These are phyloP conservation scores for Eudemis profundana DNA, from an alignment of 2,888 invertebrate genomes.

Conservation along the genomic window DNA sequence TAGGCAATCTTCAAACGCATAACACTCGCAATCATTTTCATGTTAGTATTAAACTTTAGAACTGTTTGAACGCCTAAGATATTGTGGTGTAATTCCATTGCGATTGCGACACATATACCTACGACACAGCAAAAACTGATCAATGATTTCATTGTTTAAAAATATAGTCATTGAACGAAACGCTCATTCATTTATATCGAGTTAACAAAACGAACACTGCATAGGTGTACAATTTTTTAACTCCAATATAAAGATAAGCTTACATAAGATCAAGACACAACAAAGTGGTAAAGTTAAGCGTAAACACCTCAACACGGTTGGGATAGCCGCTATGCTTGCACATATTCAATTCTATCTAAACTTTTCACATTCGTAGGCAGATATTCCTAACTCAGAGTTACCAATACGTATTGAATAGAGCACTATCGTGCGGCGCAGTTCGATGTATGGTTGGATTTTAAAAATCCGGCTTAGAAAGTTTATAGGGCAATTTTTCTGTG, in stretches of 20 bases:
- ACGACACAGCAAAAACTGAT: constrained; percentile 16
- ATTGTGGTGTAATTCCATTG: background rate
- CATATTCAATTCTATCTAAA: constrained; percentile 28
- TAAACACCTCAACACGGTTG: background rate
- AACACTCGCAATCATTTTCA: no score
- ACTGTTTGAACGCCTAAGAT: background rate
- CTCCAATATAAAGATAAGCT: no score
- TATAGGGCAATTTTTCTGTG: no score
- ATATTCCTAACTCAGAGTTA: constrained; percentile 15
- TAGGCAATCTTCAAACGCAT: background rate
- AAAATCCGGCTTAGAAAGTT: background rate
- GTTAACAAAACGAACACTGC: constrained; percentile 30
- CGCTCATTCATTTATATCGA: constrained; percentile 23
- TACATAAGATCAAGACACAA: no score
- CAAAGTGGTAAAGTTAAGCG: constrained; percentile 1
- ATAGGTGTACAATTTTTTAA: constrained; percentile 5
- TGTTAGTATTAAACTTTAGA: no score
- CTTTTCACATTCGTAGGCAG: constrained; percentile 31
- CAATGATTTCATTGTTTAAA: constrained; percentile 41
- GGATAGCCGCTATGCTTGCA: constrained; percentile 5
- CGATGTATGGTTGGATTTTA: background rate
- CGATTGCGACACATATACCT: background rate
- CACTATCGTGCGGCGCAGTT: background rate
- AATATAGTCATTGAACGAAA: constrained; percentile 35
- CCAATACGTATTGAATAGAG: constrained; percentile 19